Evolutionary conservation across 2,113 vertebrate species (phyloP).

Genomic region (Percopsis transmontana): DNA sequence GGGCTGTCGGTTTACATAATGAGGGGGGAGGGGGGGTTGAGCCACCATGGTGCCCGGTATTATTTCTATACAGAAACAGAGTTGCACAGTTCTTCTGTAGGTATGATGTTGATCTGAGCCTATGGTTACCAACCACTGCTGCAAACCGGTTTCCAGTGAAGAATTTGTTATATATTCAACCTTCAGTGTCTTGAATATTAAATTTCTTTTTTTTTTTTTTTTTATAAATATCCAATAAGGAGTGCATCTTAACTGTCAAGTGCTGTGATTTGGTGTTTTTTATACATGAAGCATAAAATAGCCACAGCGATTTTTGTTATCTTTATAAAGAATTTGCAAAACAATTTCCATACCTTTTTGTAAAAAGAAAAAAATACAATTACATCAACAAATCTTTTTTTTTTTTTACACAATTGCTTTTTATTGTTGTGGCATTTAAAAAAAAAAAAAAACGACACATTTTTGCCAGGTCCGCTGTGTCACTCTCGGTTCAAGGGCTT

Average conservation of each 20-base stretch:
- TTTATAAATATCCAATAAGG: conserved; percentile 31
- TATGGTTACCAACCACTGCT: conserved; percentile 37
- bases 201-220: conserved; percentile 42
- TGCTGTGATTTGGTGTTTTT: conserved; percentile 74
- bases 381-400: conserved; percentile 31
- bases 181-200: conserved; percentile 75
- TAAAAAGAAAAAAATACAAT: conserved; percentile 52
- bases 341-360: conserved; percentile 56
- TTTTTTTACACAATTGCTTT: conserved; percentile 54
- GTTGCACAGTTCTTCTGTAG: conserved; percentile 37
- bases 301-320: conserved; percentile 54
- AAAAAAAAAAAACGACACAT: conserved; percentile 39
- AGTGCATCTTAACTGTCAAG: conserved; percentile 70
- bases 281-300: conserved; percentile 68
- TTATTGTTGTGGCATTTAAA: conserved; percentile 58
- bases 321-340: conserved; percentile 48
- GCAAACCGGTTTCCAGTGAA: conserved; percentile 42
- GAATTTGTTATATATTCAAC: conserved; percentile 54
- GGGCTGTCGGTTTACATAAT: conserved; percentile 51
- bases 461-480: conserved; percentile 66
- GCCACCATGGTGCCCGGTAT: conserved; percentile 69
- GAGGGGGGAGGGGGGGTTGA: conserved; percentile 50
- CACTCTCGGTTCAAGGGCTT: conserved; percentile 75
- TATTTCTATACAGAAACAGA: conserved; percentile 36
- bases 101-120: conserved; percentile 45